Evolutionary conservation across 2,888 invertebrate genomes (phyloP).

Genomic region (Empis livida): DNA sequence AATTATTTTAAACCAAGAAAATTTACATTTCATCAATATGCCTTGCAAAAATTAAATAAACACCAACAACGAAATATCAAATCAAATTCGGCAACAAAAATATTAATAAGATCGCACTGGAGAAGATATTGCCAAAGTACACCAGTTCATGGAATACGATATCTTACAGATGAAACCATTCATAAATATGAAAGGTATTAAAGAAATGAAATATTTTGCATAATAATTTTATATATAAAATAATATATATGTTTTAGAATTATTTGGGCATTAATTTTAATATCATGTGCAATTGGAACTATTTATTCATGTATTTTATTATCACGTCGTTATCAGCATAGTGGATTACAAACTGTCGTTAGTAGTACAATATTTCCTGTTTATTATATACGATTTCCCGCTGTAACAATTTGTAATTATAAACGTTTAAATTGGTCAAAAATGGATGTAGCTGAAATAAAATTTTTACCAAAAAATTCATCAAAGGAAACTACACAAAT

Average conservation of each 20-base stretch:
- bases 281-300: conserved; percentile 25
- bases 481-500: conserved; percentile 14
- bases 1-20: neutral
- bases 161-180: conserved; percentile 24
- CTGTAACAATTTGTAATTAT: conserved; percentile 27
- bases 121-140: conserved; percentile 27
- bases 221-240: no score
- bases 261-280: conserved; percentile 25
- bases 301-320: conserved; percentile 26
- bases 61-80: neutral
- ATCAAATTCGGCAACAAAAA: neutral
- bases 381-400: conserved; percentile 27
- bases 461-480: conserved; percentile 22
- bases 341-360: conserved; percentile 29
- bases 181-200: conserved; percentile 24
- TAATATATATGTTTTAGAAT: conserved; percentile 14
- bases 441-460: conserved; percentile 19
- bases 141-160: conserved; percentile 29
- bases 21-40: no score
- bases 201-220: neutral
- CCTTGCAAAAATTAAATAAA: neutral
- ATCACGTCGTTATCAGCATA: conserved; percentile 26
- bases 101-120: conserved; percentile 14
- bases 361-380: conserved; percentile 31
- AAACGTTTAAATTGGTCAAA: conserved; percentile 30